Conservation (phyloP, 2,113 vertebrate genomes). For the Oxyura jamaicensis region DNA sequence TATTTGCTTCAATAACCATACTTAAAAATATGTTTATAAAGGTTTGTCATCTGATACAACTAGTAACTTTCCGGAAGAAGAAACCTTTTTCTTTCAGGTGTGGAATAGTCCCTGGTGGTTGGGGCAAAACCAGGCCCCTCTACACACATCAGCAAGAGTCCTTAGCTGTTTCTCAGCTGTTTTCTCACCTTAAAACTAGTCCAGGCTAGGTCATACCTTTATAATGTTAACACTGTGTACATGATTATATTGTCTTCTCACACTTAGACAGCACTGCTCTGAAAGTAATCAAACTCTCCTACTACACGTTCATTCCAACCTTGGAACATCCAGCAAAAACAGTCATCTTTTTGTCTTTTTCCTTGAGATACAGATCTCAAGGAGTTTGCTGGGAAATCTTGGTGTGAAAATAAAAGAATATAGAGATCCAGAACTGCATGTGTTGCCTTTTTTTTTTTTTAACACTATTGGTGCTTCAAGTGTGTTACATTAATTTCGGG, state of each 20-base stretch:
- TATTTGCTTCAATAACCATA: not conserved
- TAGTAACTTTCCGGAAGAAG: not conserved
- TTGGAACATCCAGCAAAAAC: not conserved
- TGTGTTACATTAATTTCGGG: not conserved
- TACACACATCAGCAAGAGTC: not conserved
- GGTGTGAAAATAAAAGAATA: not conserved
- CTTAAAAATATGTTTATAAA: not conserved
- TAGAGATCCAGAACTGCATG: not conserved
- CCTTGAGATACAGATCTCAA: not conserved
- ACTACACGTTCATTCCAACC: not conserved
- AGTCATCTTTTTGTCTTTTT: not conserved
- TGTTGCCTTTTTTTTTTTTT: not conserved
- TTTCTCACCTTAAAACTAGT: not conserved
- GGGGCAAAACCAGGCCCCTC: not conserved
- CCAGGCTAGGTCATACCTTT: not conserved
- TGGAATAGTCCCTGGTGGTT: not conserved
- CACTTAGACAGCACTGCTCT: not conserved
- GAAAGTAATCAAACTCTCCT: not conserved
- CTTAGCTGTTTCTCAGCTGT: not conserved
- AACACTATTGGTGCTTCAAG: not conserved
- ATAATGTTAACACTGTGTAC: not conserved
- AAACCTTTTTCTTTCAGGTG: not conserved
- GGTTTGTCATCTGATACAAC: not conserved
- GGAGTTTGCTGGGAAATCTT: not conserved
- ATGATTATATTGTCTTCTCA: not conserved